Conservation (phyloP, 2,888 invertebrate genomes). For the Agrypnus murinus region DNA sequence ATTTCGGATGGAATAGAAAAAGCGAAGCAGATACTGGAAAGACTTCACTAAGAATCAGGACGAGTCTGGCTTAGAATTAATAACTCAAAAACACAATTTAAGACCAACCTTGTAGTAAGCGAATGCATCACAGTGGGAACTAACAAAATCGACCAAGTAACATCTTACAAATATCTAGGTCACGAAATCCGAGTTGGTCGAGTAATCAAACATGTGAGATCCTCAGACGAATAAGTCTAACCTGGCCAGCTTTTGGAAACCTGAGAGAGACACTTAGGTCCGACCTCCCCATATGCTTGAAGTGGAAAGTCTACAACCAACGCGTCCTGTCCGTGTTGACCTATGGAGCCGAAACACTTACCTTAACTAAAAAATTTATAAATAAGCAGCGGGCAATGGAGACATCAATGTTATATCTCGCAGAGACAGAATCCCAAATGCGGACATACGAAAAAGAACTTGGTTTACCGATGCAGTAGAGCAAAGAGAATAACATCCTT, state of each 20-base stretch:
- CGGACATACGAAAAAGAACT: too few species aligned
- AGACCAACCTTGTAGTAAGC: neutral
- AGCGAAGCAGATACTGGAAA: too few species aligned
- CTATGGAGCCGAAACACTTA: neutral
- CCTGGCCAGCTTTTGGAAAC: neutral
- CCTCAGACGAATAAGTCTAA: neutral
- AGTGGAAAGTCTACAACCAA: neutral
- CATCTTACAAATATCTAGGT: neutral
- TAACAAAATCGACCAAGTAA: neutral
- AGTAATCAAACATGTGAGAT: neutral
- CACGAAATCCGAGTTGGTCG: slow-evolving; percentile 5
- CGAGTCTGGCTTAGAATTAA: neutral
- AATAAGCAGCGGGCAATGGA: too few species aligned
- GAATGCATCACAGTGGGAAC: neutral
- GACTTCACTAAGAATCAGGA: too few species aligned
- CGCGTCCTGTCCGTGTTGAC: neutral
- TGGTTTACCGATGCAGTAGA: too few species aligned
- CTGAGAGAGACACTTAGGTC: neutral
- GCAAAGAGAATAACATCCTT: too few species aligned
- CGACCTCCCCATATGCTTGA: neutral
- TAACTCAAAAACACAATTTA: neutral
- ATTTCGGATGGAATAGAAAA: too few species aligned
- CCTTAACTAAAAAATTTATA: too few species aligned
- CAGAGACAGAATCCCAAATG: too few species aligned
- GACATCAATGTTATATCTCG: too few species aligned